A percentile compares a stretch with the other conserved stretches of the same genome.
phyloP scores from a whole-genome alignment of 2,113 vertebrate species.

The Etheostoma cragini region DNA sequence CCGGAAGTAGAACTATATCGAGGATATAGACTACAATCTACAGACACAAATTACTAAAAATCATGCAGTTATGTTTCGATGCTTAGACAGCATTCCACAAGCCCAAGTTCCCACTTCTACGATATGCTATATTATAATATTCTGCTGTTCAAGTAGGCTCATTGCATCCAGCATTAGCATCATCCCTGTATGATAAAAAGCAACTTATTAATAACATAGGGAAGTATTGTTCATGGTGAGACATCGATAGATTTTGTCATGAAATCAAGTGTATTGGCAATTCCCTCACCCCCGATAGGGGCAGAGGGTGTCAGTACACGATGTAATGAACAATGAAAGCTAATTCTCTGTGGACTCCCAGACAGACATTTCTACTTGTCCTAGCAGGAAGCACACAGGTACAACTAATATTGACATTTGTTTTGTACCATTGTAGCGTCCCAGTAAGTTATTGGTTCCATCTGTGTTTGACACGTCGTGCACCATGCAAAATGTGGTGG shows the following conservation, averaged over 20 bases:
- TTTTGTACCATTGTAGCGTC: not conserved
- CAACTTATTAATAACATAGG: not conserved
- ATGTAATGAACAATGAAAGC: not conserved
- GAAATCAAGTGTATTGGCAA: not conserved
- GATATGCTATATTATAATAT: not conserved
- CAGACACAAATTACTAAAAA: not conserved
- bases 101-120: not conserved
- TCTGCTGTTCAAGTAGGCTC: slow-evolving; percentile 4
- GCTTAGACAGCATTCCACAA: slow-evolving; percentile 26
- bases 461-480: not conserved
- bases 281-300: not conserved
- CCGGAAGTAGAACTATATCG: too few relatives aligned
- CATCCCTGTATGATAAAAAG: not conserved
- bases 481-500: not conserved
- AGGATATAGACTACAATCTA: too few relatives aligned
- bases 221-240: not conserved
- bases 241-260: not conserved
- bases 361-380: not conserved
- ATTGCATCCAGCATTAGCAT: not conserved
- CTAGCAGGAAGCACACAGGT: not conserved
- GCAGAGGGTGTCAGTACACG: not conserved
- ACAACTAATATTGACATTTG: not conserved
- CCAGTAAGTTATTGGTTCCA: not conserved
- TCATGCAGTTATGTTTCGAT: slow-evolving; percentile 33
- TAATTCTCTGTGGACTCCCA: not conserved